Evolutionary conservation across 1,140 invertebrate genomes (phyloP).

Genomic region (Pseudobourletiella spinata): DNA sequence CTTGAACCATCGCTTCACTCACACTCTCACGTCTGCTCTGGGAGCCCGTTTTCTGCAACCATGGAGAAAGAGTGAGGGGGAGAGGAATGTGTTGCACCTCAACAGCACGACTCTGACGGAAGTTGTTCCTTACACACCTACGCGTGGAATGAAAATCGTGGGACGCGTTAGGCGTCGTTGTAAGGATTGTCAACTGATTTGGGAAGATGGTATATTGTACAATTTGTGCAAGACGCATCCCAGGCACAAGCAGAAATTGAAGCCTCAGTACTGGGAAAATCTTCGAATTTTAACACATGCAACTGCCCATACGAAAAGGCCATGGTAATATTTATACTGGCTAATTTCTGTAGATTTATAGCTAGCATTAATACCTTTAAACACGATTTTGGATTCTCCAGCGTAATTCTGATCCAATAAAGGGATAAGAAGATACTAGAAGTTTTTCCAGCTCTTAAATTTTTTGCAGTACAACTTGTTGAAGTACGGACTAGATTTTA

Average conservation of each 20-base stretch:
- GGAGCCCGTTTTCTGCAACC: not conserved
- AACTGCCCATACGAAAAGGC: constrained; percentile 44
- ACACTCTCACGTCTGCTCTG: too few relatives aligned
- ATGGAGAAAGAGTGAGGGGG: too few relatives aligned
- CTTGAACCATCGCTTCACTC: too few relatives aligned
- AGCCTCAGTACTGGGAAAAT: constrained; percentile 52
- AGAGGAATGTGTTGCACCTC: too few relatives aligned
- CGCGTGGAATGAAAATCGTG: constrained; percentile 51
- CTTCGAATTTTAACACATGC: constrained; percentile 61
- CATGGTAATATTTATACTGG: not conserved
- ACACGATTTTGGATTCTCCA: not conserved
- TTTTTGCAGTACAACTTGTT: not conserved
- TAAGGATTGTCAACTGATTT: constrained; percentile 64
- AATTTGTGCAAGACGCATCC: constrained; percentile 63
- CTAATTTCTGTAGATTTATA: not conserved
- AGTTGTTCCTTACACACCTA: not conserved
- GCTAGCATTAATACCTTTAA: not conserved
- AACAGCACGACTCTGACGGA: not conserved
- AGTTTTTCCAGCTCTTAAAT: too few relatives aligned
- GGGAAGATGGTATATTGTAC: constrained; percentile 55
- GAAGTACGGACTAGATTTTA: not conserved
- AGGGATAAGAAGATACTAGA: not conserved
- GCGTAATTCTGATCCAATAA: not conserved
- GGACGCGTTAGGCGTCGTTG: constrained; percentile 54
- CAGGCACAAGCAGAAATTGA: constrained; percentile 68